Conservation (phyloP, 1,140 invertebrate genomes). For the Whitmania pigra region DNA sequence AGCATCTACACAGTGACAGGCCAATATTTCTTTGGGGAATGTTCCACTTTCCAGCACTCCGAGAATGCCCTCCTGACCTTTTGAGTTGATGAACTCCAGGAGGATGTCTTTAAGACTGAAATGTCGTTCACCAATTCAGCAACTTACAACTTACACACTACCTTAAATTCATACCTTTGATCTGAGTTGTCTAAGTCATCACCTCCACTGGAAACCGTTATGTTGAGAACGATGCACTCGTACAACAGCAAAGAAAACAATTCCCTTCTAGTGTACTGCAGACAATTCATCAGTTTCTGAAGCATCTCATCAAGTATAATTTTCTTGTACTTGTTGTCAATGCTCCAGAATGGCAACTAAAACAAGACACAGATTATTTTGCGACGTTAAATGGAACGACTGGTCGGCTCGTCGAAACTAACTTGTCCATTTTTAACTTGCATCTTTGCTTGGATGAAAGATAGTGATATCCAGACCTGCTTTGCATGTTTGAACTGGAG, state of each 20-base stretch:
- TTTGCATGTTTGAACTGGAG: conserved; percentile 28
- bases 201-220: conserved; percentile 26
- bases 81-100: conserved; percentile 13
- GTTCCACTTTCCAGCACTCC: background rate
- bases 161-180: conserved; percentile 19
- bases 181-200: conserved; percentile 23
- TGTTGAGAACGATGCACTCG: conserved; percentile 29
- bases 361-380: background rate
- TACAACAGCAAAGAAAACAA: conserved; percentile 26
- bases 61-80: conserved; percentile 5
- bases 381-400: conserved; percentile 12
- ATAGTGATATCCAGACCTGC: conserved; percentile 30
- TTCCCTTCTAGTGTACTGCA: conserved; percentile 25
- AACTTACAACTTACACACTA: background rate
- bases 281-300: conserved; percentile 15
- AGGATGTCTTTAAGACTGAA: conserved; percentile 18
- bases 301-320: conserved; percentile 22
- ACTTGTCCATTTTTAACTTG: conserved; percentile 13
- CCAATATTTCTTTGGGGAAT: conserved; percentile 17
- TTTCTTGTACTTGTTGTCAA: conserved; percentile 20
- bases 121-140: background rate
- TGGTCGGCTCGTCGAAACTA: conserved; percentile 31
- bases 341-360: conserved; percentile 27
- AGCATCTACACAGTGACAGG: conserved; percentile 9
- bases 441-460: conserved; percentile 29